These are phyloP conservation scores for Campoplex nolae DNA, from an alignment of 2,888 invertebrate species.

Conservation along the genomic window DNA sequence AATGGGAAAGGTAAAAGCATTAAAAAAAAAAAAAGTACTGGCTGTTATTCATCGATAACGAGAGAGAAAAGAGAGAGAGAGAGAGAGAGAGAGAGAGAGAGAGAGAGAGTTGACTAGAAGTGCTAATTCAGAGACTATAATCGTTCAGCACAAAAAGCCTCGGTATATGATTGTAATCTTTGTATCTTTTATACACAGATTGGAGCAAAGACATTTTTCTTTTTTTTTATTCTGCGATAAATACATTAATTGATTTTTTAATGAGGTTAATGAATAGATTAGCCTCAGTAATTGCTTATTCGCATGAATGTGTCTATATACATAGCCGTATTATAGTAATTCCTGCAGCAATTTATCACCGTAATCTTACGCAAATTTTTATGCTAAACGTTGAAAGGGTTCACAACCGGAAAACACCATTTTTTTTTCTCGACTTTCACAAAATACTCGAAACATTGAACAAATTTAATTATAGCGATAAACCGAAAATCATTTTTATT, in stretches of 20 bases:
- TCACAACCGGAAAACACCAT: not conserved
- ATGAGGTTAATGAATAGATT: slow-evolving; percentile 12
- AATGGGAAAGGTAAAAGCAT: slow-evolving; percentile 44
- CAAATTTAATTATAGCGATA: not conserved
- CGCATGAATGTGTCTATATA: not conserved
- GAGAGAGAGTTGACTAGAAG: slow-evolving; percentile 41
- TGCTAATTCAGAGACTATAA: slow-evolving; percentile 45
- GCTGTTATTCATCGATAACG: slow-evolving; percentile 63
- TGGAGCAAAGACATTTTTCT: slow-evolving; percentile 10
- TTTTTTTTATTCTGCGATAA: slow-evolving; percentile 15
- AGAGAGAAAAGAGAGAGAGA: slow-evolving; percentile 42
- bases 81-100: slow-evolving; percentile 43
- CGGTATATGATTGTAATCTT: slow-evolving; percentile 50
- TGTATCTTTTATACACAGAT: slow-evolving; percentile 50
- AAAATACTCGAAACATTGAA: not conserved
- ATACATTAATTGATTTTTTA: slow-evolving; percentile 24
- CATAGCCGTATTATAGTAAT: not conserved
- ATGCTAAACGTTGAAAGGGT: not conserved
- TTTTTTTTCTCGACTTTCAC: not conserved
- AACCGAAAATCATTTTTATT: not conserved
- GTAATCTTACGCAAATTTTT: slow-evolving; percentile 1
- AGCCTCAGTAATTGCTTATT: not conserved
- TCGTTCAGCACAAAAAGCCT: slow-evolving; percentile 44
- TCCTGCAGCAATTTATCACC: not conserved
- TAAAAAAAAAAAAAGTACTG: slow-evolving; percentile 15